Evolutionary conservation across 2,113 vertebrate genomes (phyloP).

Genomic region (Pterophyllum scalare): DNA sequence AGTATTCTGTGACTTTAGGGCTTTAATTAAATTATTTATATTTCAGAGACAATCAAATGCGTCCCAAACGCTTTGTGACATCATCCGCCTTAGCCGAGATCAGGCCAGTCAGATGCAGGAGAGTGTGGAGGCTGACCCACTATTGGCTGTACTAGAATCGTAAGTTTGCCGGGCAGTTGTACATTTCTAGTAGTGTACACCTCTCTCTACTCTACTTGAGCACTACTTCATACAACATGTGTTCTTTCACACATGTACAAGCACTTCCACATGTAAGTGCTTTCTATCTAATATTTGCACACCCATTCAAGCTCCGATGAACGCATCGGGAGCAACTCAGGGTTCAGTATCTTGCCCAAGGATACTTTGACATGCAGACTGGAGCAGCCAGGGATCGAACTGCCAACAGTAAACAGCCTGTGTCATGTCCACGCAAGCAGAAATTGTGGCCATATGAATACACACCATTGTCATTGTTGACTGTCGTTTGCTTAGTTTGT

Average conservation of each 20-base stretch:
- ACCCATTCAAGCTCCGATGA: too few relatives aligned
- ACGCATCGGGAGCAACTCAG: too few relatives aligned
- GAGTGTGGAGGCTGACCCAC: slow-evolving; percentile 86
- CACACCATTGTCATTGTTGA: background rate
- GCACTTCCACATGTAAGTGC: too few relatives aligned
- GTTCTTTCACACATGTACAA: too few relatives aligned
- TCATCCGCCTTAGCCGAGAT: slow-evolving; percentile 94
- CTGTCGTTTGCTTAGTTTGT: background rate
- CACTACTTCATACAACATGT: too few relatives aligned
- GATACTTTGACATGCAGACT: too few relatives aligned
- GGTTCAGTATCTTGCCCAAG: too few relatives aligned
- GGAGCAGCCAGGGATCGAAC: too few relatives aligned
- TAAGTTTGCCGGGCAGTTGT: slow-evolving; percentile 78
- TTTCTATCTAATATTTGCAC: too few relatives aligned
- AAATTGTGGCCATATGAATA: background rate
- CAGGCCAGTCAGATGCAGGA: slow-evolving; percentile 93
- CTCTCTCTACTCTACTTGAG: background rate
- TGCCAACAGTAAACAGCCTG: too few relatives aligned
- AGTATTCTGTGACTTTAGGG: background rate
- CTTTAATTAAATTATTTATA: background rate
- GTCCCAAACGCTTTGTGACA: slow-evolving; percentile 95
- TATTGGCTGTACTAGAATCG: slow-evolving; percentile 92
- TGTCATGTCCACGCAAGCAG: background rate
- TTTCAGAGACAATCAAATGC: slow-evolving; percentile 96
- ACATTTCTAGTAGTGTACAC: too few relatives aligned